Conservation (phyloP, 2,113 vertebrate genomes). For the Oryzias woworae region DNA sequence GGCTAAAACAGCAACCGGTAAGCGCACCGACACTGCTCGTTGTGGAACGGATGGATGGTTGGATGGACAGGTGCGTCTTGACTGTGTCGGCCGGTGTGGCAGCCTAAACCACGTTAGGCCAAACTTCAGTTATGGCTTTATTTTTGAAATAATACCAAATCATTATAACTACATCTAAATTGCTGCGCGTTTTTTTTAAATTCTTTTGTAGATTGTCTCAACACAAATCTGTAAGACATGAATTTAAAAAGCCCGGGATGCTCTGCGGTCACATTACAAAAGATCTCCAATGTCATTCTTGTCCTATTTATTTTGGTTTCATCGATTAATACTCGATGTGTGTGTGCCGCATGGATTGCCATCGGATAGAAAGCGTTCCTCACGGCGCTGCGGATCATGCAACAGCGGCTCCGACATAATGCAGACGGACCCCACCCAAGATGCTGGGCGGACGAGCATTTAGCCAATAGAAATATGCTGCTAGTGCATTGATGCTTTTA, state of each 20-base stretch:
- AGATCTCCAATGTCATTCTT: conserved; percentile 20
- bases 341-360: not conserved
- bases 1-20: conserved; percentile 80
- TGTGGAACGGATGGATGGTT: conserved; percentile 5
- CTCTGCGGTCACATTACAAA: conserved; percentile 9
- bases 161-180: not conserved
- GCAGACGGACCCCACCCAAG: conserved; percentile 85
- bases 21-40: conserved; percentile 16
- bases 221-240: too few species aligned
- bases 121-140: not conserved
- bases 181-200: too few species aligned
- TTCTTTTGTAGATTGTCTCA: too few species aligned
- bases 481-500: conserved; percentile 11
- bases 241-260: conserved; percentile 1
- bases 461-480: conserved; percentile 22
- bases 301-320: not conserved
- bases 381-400: conserved; percentile 47
- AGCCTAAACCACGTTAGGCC: conserved; percentile 3
- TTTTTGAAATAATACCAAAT: not conserved
- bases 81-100: conserved; percentile 25
- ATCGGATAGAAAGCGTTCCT: conserved; percentile 31
- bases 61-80: conserved; percentile 9
- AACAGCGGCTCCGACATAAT: conserved; percentile 71
- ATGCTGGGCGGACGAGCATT: conserved; percentile 62
- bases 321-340: not conserved